Evolutionary conservation across 2,888 invertebrate species (phyloP).

Genomic region (Drosophila mayaguana): DNA sequence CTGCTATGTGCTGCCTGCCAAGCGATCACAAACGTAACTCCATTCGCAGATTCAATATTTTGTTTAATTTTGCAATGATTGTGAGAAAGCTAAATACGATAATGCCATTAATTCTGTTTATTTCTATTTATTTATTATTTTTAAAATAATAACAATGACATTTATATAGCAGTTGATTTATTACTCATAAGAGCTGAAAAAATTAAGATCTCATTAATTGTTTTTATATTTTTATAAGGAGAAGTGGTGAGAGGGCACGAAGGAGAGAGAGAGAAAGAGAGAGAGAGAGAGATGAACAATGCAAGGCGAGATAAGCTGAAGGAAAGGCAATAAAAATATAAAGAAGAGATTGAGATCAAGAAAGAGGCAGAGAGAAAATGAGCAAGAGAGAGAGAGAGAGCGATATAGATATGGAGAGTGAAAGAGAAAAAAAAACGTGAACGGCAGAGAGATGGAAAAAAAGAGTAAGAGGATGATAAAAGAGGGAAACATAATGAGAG

Average conservation of each 20-base stretch:
- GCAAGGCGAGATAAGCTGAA: neutral
- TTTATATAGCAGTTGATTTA: neutral
- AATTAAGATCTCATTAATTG: neutral
- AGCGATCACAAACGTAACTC: conserved; percentile 4
- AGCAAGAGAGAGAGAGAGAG: neutral
- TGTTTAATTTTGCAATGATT: neutral
- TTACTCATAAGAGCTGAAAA: neutral
- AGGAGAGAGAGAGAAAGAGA: neutral
- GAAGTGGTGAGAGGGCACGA: no score
- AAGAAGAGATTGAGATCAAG: no score
- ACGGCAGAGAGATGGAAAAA: no score
- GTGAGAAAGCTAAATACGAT: neutral
- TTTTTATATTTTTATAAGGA: no score
- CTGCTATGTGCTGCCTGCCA: conserved; percentile 2
- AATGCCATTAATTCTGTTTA: neutral
- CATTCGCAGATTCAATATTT: neutral
- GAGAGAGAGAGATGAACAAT: neutral
- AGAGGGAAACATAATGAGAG: no score
- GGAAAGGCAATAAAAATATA: no score
- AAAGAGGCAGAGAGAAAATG: no score
- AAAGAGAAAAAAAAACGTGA: no score
- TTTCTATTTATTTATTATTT: neutral
- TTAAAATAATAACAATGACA: neutral
- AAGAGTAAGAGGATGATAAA: no score
- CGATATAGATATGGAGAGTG: no score